Evolutionary conservation across 2,113 vertebrate genomes (phyloP), one percentile per base, ranked within the genome.

Genomic region (Fulica atra): DNA sequence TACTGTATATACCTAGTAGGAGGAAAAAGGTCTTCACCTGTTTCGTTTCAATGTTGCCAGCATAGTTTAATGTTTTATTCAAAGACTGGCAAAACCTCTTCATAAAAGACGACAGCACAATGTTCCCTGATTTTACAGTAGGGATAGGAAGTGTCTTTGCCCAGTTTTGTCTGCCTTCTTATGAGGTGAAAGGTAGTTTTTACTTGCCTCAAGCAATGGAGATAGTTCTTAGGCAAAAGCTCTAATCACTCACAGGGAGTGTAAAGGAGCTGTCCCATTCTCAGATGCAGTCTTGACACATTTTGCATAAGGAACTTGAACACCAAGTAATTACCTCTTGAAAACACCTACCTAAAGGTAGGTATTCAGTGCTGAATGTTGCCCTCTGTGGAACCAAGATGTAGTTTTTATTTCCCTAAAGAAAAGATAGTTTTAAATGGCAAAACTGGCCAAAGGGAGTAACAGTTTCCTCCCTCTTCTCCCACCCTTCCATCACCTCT

Each of bases 401-500:
- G 0, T 14, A 64, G 21, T 50, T 69, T 61, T 8, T 48, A 70
- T 35, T 74, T 88, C 29, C 17, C 7, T 79, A 19, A 76, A 71
- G 24, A 63, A 48, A 76, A 21, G 7, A 25, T 10, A 33, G 16
- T 83, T 86, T 54, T 21, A 57, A 42, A 53, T 59, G 13, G 1
- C 15, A 66, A 71, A 90, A 79, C 13, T 63, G 40, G 24, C 40
- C 7, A 0, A 78, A 70, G 15, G 3, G 11, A 66, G 9, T 50
- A 71, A 54, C 5, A 53, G 25, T 65, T 85, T 87, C 46, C 9
- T 70, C 35, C 15, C 6, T 54, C 23, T 81, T 77, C 6, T 73
- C 5, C 50, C 0, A 0, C 9, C 16, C 35, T 76, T 93, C n/a
- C 10, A 76, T 18, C 12, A 59, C 13, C 28, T 29, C 26, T 64